Percentiles rank a stretch among this genome's conserved stretches.
These are phyloP conservation scores for Drusus annulatus DNA, from an alignment of 1,140 invertebrate species.

Conservation along the genomic window DNA sequence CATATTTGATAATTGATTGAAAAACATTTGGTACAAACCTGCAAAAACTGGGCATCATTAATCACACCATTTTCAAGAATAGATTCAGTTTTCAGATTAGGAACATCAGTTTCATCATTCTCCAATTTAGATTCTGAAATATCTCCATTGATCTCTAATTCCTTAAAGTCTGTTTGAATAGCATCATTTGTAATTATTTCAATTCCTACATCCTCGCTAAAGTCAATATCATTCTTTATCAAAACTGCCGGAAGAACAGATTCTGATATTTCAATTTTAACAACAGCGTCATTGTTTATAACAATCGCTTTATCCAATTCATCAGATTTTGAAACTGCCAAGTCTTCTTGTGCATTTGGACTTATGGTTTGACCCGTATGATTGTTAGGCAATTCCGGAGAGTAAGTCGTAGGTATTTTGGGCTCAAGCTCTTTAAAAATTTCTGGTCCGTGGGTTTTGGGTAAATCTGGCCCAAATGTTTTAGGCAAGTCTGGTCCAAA, in stretches of 20 bases:
- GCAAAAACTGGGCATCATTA: not conserved
- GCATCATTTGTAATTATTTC: not conserved
- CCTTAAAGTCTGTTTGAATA: not conserved
- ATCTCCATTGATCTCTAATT: not conserved
- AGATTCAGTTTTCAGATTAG: not conserved
- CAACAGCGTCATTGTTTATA: not conserved
- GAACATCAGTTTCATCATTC: too few relatives aligned
- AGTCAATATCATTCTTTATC: not conserved
- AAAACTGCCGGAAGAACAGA: not conserved
- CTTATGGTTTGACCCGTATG: not conserved
- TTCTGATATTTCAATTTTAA: not conserved
- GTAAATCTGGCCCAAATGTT: conserved; percentile 29
- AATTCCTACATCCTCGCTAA: not conserved
- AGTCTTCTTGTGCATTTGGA: not conserved
- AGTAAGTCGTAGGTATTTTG: not conserved
- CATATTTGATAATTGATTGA: not conserved
- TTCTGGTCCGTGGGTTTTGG: not conserved
- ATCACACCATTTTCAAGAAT: not conserved
- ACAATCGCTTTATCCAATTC: not conserved
- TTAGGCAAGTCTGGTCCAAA: conserved; percentile 53
- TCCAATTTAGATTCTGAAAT: not conserved
- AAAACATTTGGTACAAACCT: not conserved
- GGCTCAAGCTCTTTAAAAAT: not conserved
- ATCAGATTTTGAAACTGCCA: not conserved
- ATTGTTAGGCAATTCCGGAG: not conserved